Conservation (phyloP, 2,888 invertebrate species). For the Caenorhabditis sinica region DNA sequence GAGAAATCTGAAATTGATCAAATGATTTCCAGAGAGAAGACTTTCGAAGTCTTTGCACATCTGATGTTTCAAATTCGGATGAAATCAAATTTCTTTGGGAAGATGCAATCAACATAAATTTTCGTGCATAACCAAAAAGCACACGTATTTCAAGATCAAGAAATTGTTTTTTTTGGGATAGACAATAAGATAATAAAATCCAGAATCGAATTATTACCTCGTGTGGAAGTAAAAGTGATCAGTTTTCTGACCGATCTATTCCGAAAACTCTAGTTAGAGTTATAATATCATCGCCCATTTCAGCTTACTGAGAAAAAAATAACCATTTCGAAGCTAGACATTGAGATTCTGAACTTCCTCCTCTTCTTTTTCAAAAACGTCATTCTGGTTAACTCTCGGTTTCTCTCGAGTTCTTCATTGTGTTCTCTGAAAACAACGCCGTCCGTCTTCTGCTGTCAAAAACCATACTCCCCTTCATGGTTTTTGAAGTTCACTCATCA, state of each 20-base stretch:
- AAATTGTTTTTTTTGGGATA: not conserved
- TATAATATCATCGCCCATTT: not conserved
- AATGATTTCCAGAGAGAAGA: not conserved
- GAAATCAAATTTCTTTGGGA: not conserved
- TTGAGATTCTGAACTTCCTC: not conserved
- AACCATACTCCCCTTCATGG: constrained; percentile 16
- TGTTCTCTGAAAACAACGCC: constrained; percentile 3
- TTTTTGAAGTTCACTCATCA: constrained; percentile 31
- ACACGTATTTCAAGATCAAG: not conserved
- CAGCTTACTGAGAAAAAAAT: not conserved
- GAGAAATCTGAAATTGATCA: not conserved
- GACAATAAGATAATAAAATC: not conserved
- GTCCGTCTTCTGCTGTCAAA: not conserved
- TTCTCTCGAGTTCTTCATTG: not conserved
- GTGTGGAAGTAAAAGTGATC: not conserved
- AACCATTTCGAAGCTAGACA: not conserved
- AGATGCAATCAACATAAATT: not conserved
- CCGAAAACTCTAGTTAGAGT: not conserved
- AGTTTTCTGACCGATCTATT: not conserved
- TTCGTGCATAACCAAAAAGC: not conserved
- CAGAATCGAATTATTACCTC: not conserved
- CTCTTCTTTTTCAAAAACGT: constrained; percentile 2
- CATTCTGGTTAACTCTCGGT: not conserved
- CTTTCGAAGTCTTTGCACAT: not conserved
- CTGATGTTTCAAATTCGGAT: constrained; percentile 4